Base-by-base conservation (phyloP, 2,113 vertebrate species). In the Falco punctatus region DNA sequence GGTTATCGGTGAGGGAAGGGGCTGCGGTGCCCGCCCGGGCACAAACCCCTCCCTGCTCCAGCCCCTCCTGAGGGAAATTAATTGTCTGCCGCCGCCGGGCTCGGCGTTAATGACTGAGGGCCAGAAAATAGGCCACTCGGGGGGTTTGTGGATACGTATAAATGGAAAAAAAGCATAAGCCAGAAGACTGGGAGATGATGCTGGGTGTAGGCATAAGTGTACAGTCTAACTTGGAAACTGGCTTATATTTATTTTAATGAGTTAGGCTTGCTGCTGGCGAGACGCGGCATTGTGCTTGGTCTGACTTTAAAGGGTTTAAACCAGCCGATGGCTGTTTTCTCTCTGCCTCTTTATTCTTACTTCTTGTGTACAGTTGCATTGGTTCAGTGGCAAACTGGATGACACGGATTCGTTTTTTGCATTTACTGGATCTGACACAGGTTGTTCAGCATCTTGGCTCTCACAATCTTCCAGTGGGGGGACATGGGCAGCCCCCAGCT, bases 401-500 rank as follows among this genome's bases (percentile, higher is more conserved):
- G 42, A 22, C 15, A 5, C 6, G 46, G n/a, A 17, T 79, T 82
- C 26, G 24, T 2, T 20, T 32, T 57, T 66, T 27, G 2, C 1
- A 2, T 52, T 74, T 33, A 1, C 7, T 42, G 2, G 33, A 64
- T n/a, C 13, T 44, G 38, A 15, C 20, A 15, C 7, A 22, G 9
- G 13, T 46, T 38, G 7, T 78, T 66, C 42, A 24, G 13, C 8
- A 1, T 54, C 66, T 52, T 81, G 86, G 32, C 8, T 64, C 8
- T 35, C 6, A 1, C 5, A 2, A 2, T 30, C 16, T 54, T 72
- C 11, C 1, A 0, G 0, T 1, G 4, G 22, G 33, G n/a, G n/a
- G 2, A 70, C 30, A 8, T n/a, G 78, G 81, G 22, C 22, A 35
- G 9, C 33, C 22, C 21, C 28, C 18, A 1, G 28, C 22, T 8